Base-by-base conservation (phyloP, 35 echinoderm and acorn worm genomes). In the Acanthaster planci region DNA sequence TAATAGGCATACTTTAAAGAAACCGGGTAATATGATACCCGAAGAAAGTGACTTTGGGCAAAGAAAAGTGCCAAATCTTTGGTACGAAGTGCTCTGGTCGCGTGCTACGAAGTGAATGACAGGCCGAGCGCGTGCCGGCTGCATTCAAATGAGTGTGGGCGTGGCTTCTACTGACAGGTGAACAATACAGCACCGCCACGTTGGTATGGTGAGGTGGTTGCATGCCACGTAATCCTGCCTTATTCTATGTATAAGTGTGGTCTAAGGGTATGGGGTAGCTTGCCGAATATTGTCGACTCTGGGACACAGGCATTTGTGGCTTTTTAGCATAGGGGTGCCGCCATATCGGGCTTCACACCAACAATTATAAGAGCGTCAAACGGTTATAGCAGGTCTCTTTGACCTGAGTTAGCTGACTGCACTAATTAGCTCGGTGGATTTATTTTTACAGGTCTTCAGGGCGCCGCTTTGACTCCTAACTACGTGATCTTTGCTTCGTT, bases 21-120 rank as follows among this genome's bases (percentile, higher is more conserved):
- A 72, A 26, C 34, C 34, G 23, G n/a, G 64, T 72, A 72, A 72
- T 72, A 29, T 29, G 64, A 72, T 72, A 72, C 34, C 64, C 64
- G 30, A 34, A 72, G 64, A 72, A 72, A 72, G 64, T 72, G 64
- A 72, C 64, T 72, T 72, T 34, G 64, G 8, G 2, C 26, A 72
- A 34, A 72, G 42, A 72, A 72, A 27, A 19, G 64, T 26, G 23
- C 21, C 64, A 29, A 72, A 72, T 29, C 64, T 72, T 23, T 72
- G 26, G 64, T 72, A 26, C 64, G 64, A 72, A 72, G 64, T 72
- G 64, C 34, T 72, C 64, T 14, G 22, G 64, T 72, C 64, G 64
- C 64, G 64, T 72, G 64, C 64, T 26, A 26, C 64, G 26, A 29
- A 26, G 22, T 72, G 64, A 72, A 72, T 72, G 64, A 72, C 64